phyloP scores from a whole-genome alignment of 2,888 invertebrate species.

The Cinara cedri region DNA sequence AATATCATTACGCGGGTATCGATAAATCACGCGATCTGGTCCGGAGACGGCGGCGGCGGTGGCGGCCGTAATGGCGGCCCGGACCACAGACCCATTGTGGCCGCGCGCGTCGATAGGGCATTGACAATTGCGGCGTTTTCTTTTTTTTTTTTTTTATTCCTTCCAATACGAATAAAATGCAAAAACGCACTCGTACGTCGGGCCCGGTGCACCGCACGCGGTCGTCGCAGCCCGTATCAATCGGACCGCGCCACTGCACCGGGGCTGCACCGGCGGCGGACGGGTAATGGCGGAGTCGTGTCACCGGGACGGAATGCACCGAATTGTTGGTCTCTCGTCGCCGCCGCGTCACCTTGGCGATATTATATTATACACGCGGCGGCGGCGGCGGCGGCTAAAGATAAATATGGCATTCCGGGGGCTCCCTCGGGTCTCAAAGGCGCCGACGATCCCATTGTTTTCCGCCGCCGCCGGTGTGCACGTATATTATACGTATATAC shows the following conservation, averaged over 20 bases:
- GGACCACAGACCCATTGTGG: constrained; percentile 25
- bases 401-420: constrained; percentile 56
- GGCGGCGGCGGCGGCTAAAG: constrained; percentile 22
- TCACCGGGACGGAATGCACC: constrained; percentile 49
- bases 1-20: constrained; percentile 3
- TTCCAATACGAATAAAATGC: constrained; percentile 48
- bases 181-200: constrained; percentile 16
- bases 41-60: not conserved
- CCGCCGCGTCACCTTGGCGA: constrained; percentile 53
- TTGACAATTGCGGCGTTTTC: constrained; percentile 46
- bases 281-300: constrained; percentile 49
- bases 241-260: constrained; percentile 40
- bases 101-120: not conserved
- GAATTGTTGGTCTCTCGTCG: constrained; percentile 31
- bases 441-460: constrained; percentile 56
- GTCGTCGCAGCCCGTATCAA: constrained; percentile 14
- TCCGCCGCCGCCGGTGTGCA: constrained; percentile 26
- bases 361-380: constrained; percentile 20
- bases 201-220: too few relatives aligned
- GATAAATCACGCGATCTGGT: constrained; percentile 30
- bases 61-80: not conserved
- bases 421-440: constrained; percentile 51
- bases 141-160: too few relatives aligned
- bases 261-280: not conserved
- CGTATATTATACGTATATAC: constrained; percentile 13